Conservation (phyloP, 2,797 vertebrate genomes). For the Lutjanus campechanus region DNA sequence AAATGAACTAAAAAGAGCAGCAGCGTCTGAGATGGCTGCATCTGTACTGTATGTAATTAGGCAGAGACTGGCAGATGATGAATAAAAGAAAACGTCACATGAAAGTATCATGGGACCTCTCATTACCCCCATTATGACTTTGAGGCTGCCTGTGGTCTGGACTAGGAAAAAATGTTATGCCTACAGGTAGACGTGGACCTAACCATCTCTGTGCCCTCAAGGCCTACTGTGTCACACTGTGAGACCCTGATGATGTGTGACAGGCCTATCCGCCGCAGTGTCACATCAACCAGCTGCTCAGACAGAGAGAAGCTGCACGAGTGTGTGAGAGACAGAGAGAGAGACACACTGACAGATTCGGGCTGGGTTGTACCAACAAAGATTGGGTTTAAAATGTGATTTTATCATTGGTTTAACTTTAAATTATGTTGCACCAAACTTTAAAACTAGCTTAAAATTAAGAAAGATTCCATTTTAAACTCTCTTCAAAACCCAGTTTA, state of each 20-base stretch:
- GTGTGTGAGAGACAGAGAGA: conserved; percentile 2
- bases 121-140: conserved; percentile 47
- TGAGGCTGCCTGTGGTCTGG: conserved; percentile 31
- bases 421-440: no score
- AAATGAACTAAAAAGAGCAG: conserved; percentile 33
- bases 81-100: conserved; percentile 50
- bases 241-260: conserved; percentile 68
- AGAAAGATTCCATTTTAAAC: no score
- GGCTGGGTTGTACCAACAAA: no score
- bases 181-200: conserved; percentile 45
- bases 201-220: conserved; percentile 55
- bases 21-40: conserved; percentile 22
- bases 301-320: conserved; percentile 25
- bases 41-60: conserved; percentile 50
- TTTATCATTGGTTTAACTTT: no score
- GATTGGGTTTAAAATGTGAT: no score
- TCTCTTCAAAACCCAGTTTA: no score
- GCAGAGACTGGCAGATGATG: conserved; percentile 48
- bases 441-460: no score
- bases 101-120: conserved; percentile 44
- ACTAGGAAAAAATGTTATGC: conserved; percentile 23
- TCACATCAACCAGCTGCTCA: conserved; percentile 66
- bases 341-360: not conserved
- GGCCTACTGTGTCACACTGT: conserved; percentile 43
- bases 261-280: conserved; percentile 62